phyloP scores from a whole-genome alignment of 2,113 vertebrate species.

The Barbus barbus region DNA sequence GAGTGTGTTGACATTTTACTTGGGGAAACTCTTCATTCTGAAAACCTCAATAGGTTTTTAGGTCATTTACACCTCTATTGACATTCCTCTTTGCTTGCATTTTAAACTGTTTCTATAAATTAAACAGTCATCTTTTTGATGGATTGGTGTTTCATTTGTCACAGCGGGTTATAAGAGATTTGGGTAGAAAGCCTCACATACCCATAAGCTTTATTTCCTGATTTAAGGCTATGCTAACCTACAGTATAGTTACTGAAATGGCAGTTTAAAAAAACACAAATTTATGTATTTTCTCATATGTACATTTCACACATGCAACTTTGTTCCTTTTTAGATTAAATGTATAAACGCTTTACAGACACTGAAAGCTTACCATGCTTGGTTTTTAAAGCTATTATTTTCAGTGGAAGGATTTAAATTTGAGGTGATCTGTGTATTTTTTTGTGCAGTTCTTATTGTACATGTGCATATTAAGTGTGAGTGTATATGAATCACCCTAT shows the following conservation, averaged over 20 bases:
- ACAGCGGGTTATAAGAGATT: neutral
- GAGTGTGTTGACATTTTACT: neutral
- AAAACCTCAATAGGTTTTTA: neutral
- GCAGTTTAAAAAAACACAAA: neutral
- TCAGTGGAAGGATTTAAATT: conserved; percentile 6
- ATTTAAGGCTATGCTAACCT: conserved; percentile 6
- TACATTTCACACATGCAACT: conserved; percentile 6
- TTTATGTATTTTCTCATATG: neutral
- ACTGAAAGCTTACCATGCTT: neutral
- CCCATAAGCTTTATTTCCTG: neutral
- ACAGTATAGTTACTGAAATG: neutral
- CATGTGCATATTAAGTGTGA: conserved; percentile 28
- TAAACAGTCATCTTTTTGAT: neutral
- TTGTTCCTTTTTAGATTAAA: neutral
- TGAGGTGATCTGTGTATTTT: conserved; percentile 4
- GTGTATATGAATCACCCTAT: conserved; percentile 38
- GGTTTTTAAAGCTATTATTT: conserved; percentile 3
- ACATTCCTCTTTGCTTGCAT: conserved; percentile 27
- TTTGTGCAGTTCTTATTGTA: conserved; percentile 9
- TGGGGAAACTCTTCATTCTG: neutral
- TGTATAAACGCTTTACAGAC: neutral
- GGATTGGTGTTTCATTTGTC: neutral
- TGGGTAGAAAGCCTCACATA: neutral
- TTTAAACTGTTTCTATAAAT: neutral
- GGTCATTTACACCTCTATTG: neutral